Base-by-base conservation (phyloP, 2,113 vertebrate species). In the Monopterus albus region DNA sequence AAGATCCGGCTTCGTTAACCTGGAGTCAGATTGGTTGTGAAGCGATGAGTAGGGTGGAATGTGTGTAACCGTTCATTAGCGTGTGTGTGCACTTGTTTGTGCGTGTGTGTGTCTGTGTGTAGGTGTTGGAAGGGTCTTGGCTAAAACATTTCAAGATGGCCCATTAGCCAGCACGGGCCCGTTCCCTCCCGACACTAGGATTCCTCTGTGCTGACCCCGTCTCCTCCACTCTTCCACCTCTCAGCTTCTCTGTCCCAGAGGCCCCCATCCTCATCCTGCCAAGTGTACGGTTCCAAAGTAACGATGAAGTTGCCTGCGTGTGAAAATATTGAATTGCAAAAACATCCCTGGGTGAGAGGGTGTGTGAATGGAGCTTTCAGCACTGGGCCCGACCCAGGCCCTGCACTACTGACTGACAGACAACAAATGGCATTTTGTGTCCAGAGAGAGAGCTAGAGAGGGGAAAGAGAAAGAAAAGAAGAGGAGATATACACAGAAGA, bases 271-370 rank as follows among this genome's bases (percentile, higher is more conserved):
- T 92, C 92, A 91, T 92, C 93, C 94, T 90, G 90, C 89, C 88
- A 89, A 93, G 96, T 94, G 93, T 97, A 94, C 49, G 93, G 94
- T 96, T 96, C 93, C 96, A 88, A 91, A 94, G 95, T 96, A 97
- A 96, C 95, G 96, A 95, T 89, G 95, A 94, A 95, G 93, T 95
- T 93, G 94, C 93, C 95, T 94, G 94, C 94, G 96, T 95, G 95
- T 94, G 96, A 97, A 96, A 97, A 98, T 98, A 98, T 98, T 98
- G 95, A 96, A 97, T 98, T 96, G 95, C 96, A 97, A 94, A 95
- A 96, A 96, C 96, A 96, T 93, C 94, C 94, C 88, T 85, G 90
- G 86, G 92, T 84, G 92, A 94, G 93, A 89, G 85, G 90, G 94
- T 92, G 93, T 95, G 94, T 94, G 95, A 95, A 96, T 93, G 90